These are phyloP conservation scores for Oncorhynchus mykiss DNA, from an alignment of 2,113 vertebrate species.

Conservation along the genomic window DNA sequence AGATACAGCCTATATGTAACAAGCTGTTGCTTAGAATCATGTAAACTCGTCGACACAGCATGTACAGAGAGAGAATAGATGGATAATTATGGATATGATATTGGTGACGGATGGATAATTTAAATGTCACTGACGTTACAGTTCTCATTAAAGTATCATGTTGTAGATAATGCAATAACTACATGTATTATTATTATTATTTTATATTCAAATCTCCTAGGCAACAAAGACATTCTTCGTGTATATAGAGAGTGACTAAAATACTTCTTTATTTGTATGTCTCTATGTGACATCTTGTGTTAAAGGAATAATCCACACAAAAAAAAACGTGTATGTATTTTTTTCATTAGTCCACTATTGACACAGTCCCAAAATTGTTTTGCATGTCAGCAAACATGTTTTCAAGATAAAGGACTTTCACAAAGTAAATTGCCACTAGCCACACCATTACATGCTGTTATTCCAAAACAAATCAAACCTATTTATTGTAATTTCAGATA, in stretches of 20 bases:
- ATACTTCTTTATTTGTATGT: neutral
- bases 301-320: too few relatives aligned
- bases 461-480: neutral
- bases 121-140: neutral
- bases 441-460: neutral
- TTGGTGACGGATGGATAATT: too few relatives aligned
- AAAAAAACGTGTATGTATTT: too few relatives aligned
- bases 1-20: too few relatives aligned
- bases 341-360: too few relatives aligned
- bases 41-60: too few relatives aligned
- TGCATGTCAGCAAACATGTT: too few relatives aligned
- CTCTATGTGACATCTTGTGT: neutral
- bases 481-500: neutral
- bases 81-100: too few relatives aligned
- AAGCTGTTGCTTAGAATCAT: too few relatives aligned
- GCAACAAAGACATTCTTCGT: neutral
- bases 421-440: too few relatives aligned
- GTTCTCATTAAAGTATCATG: neutral
- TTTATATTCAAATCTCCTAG: neutral
- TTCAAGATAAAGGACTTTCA: neutral
- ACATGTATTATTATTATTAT: neutral
- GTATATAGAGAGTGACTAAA: neutral
- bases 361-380: too few relatives aligned
- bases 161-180: neutral
- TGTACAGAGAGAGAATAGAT: too few relatives aligned